Evolutionary conservation across 92 coral and sea anemone species (phyloP), one percentile per base, ranked within the genome.

Genomic region (Epizoanthus illoricatus): DNA sequence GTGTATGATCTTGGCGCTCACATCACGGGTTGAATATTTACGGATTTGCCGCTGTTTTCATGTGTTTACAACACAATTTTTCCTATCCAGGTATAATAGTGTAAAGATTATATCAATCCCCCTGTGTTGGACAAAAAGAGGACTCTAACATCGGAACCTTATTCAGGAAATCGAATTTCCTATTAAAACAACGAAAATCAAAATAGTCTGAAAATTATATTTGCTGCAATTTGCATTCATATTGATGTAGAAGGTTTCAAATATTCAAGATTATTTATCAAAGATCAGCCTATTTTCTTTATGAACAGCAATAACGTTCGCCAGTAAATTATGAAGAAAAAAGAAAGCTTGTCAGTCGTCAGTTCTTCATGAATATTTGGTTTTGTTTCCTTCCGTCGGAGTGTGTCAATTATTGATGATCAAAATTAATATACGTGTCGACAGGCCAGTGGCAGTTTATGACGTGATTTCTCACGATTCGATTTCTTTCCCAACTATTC

Each of bases 331-430:
- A 39, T 6, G 41, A 23, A 23, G 69, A 21, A 65, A 65, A 65
- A 45, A 4, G 52, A 49, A 49, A 49, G 1, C 56, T 49, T 49
- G 9, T 49, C 15, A 49, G 56, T 49, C 8, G 15, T 66, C 36
- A 18, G 39, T 39, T 24, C 10, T 68, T 39, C 45, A 39, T 39
- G 52, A 68, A 33, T 33, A 68, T 68, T 39, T 68, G 7, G 52
- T 68, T 68, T 68, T 2, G 39, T 68, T 70, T 70, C 28, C 76
- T 45, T 71, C 60, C 58, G 59, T 70, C 74, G 56, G 11, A 8
- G 56, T 49, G 56, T 49, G 56, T 10, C 57, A n/a, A 71, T 71
- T 47, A 8, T 71, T 71, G 76, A 47, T 43, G 76, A 16, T 57
- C 18, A 17, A 43, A 39, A 36, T 68, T 19, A 12, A 68, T 16